These are phyloP conservation scores for Todiramphus saurophagus DNA, from an alignment of 2,113 vertebrate genomes.

Conservation along the genomic window DNA sequence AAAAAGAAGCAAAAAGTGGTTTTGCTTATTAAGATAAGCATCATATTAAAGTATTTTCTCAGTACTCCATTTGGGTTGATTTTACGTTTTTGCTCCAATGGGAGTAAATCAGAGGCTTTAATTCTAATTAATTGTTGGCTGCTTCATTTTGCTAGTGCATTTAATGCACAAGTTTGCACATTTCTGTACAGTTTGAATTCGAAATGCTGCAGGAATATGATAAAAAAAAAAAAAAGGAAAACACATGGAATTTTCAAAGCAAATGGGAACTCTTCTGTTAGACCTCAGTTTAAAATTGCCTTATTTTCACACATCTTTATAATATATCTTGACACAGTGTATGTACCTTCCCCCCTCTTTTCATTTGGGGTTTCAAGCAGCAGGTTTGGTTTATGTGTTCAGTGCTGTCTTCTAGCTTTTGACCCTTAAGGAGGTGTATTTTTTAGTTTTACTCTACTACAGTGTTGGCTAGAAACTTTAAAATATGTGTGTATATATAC, in stretches of 20 bases:
- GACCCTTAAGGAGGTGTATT: not conserved
- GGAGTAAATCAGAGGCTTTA: not conserved
- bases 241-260: not conserved
- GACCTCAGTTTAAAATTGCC: not conserved
- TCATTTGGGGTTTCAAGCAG: not conserved
- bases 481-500: not conserved
- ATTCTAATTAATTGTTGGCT: not conserved
- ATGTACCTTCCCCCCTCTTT: not conserved
- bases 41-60: not conserved
- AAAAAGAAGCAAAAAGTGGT: not conserved
- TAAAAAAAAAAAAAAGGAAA: not conserved
- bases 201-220: not conserved
- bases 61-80: not conserved
- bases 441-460: not conserved
- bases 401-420: not conserved
- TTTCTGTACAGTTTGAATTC: not conserved
- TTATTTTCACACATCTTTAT: not conserved
- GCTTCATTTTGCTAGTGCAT: not conserved
- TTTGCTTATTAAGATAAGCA: constrained; percentile 13
- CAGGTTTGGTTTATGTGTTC: not conserved
- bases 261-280: not conserved
- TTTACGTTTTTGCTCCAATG: not conserved
- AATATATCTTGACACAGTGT: not conserved
- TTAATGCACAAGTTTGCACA: not conserved
- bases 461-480: not conserved